These are phyloP conservation scores for Zaprionus davidi DNA, from an alignment of 1,140 invertebrate species.

Conservation along the genomic window DNA sequence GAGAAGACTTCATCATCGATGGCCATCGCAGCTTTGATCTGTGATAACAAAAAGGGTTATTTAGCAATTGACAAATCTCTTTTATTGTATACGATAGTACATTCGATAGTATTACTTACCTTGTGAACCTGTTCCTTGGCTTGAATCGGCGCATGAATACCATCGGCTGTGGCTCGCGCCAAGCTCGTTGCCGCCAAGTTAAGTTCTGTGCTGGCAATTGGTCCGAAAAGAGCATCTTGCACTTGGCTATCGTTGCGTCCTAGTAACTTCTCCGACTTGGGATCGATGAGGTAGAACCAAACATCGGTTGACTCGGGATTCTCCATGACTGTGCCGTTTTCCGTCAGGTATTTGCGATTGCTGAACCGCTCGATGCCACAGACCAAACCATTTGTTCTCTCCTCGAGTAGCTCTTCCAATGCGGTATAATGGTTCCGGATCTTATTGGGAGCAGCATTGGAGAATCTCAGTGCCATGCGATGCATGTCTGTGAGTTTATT, in stretches of 20 bases:
- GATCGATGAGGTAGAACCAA: constrained; percentile 94
- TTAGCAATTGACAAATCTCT: not conserved
- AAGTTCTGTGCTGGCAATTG: constrained; percentile 87
- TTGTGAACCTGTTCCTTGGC: constrained; percentile 78
- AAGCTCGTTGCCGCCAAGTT: constrained; percentile 88
- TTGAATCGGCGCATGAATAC: constrained; percentile 87
- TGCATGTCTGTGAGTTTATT: constrained; percentile 89
- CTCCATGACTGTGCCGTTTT: constrained; percentile 90
- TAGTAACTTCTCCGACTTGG: constrained; percentile 90
- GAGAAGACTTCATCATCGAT: constrained; percentile 90
- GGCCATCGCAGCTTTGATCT: constrained; percentile 86
- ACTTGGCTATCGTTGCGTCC: constrained; percentile 89
- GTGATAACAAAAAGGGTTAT: not conserved
- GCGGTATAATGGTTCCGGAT: constrained; percentile 88
- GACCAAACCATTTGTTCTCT: constrained; percentile 88
- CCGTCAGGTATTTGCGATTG: constrained; percentile 87
- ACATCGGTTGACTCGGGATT: constrained; percentile 92
- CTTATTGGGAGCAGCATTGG: constrained; percentile 89
- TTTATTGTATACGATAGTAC: not conserved
- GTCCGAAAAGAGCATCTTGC: constrained; percentile 86
- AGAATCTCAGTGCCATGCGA: constrained; percentile 91
- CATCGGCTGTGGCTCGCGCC: constrained; percentile 88
- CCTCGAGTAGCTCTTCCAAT: constrained; percentile 89
- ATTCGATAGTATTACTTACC: constrained; percentile 43
- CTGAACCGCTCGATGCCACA: constrained; percentile 92